phyloP scores from a whole-genome alignment of 1,140 invertebrate genomes.

The Aphelenchoides avenae region DNA sequence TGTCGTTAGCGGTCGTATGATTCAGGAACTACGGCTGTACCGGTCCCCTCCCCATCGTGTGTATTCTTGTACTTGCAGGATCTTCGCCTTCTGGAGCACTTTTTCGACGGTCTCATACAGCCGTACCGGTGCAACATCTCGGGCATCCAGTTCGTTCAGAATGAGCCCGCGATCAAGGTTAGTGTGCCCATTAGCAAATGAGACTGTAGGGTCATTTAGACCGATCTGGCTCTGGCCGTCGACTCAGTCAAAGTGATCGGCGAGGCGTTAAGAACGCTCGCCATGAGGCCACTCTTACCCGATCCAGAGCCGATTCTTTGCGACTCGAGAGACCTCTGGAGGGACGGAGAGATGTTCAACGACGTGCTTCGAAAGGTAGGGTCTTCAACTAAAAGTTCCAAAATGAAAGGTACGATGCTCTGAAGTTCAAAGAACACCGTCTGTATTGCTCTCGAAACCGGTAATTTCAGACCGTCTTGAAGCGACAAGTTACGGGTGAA shows the following conservation, averaged over 20 bases:
- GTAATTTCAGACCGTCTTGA: conserved; percentile 26
- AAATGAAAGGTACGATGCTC: no score
- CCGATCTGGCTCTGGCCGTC: conserved; percentile 48
- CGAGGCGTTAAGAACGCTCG: conserved; percentile 27
- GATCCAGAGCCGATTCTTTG: conserved; percentile 42
- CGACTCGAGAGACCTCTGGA: conserved; percentile 50
- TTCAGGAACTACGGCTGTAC: no score
- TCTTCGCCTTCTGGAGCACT: conserved; percentile 50
- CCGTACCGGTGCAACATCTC: conserved; percentile 55
- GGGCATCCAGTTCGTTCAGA: conserved; percentile 50
- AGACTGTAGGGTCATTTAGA: conserved; percentile 29
- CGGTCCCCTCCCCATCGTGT: no score
- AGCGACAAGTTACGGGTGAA: conserved; percentile 33
- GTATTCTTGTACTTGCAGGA: conserved; percentile 49
- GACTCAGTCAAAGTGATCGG: conserved; percentile 52
- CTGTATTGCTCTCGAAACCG: not conserved
- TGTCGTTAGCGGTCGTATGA: no score
- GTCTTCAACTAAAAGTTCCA: no score
- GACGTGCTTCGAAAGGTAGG: conserved; percentile 39
- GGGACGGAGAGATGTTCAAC: conserved; percentile 44
- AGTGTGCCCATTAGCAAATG: not conserved
- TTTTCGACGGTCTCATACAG: conserved; percentile 36
- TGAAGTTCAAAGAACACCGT: conserved; percentile 8
- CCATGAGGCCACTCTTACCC: conserved; percentile 14
- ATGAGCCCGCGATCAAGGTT: conserved; percentile 50